phyloP scores from a whole-genome alignment of 1,140 invertebrate genomes.

The Macrosteles quadrilineatus region DNA sequence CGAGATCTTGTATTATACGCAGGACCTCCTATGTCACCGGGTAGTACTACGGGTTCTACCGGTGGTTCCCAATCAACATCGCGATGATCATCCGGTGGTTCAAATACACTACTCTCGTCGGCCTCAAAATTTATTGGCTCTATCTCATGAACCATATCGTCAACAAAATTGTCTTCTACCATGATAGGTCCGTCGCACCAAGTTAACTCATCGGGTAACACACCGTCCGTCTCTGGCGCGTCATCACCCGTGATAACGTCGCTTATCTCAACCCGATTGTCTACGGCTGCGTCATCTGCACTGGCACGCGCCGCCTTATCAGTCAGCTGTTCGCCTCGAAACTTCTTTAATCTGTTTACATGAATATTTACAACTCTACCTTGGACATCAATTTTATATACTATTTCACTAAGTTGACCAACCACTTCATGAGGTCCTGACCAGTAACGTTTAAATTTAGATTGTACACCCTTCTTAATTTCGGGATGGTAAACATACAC shows the following conservation, averaged over 20 bases:
- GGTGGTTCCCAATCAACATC: background rate
- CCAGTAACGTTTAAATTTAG: background rate
- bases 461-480: background rate
- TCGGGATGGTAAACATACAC: background rate
- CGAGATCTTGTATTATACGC: too few species aligned
- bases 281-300: background rate
- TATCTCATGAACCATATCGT: background rate
- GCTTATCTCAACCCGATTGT: background rate
- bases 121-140: background rate
- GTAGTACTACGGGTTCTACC: too few species aligned
- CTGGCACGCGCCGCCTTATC: too few species aligned
- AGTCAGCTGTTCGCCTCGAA: background rate
- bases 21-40: too few species aligned
- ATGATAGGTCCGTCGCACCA: background rate
- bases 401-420: background rate
- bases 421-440: conserved; percentile 7
- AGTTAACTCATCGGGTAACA: background rate
- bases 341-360: background rate
- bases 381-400: too few species aligned
- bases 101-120: background rate
- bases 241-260: background rate
- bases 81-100: background rate
- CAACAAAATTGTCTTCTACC: background rate
- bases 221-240: background rate
- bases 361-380: background rate